These are phyloP conservation scores for Spondyliosoma cantharus DNA, from an alignment of 2,797 vertebrate genomes.

Conservation along the genomic window DNA sequence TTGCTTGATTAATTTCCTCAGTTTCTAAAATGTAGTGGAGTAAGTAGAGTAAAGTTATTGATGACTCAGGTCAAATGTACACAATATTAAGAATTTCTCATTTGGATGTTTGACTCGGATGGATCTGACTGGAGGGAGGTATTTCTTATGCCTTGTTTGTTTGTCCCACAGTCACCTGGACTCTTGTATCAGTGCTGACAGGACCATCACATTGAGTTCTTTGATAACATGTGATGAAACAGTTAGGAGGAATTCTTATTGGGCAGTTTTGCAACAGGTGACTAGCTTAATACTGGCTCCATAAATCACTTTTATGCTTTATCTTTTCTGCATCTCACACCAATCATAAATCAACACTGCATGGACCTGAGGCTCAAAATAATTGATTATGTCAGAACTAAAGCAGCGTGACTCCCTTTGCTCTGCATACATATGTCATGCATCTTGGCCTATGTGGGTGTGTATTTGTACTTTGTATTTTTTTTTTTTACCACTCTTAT, in stretches of 20 bases:
- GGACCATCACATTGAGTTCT: background rate
- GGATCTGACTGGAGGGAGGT: background rate
- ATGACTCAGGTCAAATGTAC: rapidly evolving
- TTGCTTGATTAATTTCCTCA: background rate
- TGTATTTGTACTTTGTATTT: background rate
- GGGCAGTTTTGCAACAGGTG: constrained; percentile 24
- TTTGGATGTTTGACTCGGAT: background rate
- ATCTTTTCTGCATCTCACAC: constrained; percentile 43
- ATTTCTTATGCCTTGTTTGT: background rate
- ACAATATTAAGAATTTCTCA: background rate
- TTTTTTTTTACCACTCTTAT: background rate
- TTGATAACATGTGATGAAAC: constrained; percentile 3
- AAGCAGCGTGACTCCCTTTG: background rate
- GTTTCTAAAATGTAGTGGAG: too few relatives aligned
- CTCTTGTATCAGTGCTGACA: constrained; percentile 1
- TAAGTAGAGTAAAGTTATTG: background rate
- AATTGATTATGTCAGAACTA: constrained; percentile 16
- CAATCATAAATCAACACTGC: constrained; percentile 47
- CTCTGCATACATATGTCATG: background rate
- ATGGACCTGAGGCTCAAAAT: constrained; percentile 12
- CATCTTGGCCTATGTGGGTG: background rate
- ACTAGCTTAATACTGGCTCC: constrained; percentile 37
- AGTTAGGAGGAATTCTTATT: background rate
- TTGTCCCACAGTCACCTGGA: background rate
- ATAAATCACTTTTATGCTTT: constrained; percentile 53